A percentile compares a stretch with the other conserved stretches of the same genome.
Evolutionary conservation across 2,113 vertebrate genomes (phyloP).

Genomic region (Amblyornis subalaris): DNA sequence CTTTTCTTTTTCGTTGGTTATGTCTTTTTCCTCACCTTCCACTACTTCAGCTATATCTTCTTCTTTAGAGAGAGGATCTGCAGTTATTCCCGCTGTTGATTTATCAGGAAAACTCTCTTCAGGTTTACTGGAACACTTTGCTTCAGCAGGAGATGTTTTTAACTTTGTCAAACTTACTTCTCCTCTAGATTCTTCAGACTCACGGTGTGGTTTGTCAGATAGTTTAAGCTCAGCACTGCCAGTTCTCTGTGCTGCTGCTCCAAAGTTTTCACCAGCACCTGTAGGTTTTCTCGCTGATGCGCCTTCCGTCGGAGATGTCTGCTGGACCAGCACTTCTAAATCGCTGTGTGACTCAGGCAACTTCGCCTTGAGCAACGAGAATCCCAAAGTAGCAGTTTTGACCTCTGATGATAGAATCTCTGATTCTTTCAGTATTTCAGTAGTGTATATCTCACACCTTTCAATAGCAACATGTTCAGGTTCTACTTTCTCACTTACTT

Average conservation of each 20-base stretch:
- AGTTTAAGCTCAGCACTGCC: neutral
- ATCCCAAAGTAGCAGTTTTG: constrained; percentile 64
- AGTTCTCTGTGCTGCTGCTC: neutral
- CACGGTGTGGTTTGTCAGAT: neutral
- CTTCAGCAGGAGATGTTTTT: neutral
- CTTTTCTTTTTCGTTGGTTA: constrained; percentile 7
- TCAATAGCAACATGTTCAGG: neutral
- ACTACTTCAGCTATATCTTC: neutral
- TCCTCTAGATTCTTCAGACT: constrained; percentile 8
- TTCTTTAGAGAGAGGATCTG: neutral
- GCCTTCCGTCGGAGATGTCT: neutral
- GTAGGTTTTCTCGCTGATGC: neutral
- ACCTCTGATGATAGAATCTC: constrained; percentile 60
- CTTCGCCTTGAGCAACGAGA: constrained; percentile 68
- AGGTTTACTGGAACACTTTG: neutral
- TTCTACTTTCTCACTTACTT: neutral
- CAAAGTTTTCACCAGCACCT: neutral
- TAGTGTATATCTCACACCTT: neutral
- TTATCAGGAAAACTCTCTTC: neutral
- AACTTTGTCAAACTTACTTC: neutral
- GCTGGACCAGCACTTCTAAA: neutral
- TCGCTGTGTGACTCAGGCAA: constrained; percentile 39
- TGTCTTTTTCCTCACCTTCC: neutral
- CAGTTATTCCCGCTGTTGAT: neutral
- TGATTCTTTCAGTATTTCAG: constrained; percentile 64